These are phyloP conservation scores for Pachyseris speciosa DNA, from an alignment of 64 coral and sea anemone species.

Conservation along the genomic window DNA sequence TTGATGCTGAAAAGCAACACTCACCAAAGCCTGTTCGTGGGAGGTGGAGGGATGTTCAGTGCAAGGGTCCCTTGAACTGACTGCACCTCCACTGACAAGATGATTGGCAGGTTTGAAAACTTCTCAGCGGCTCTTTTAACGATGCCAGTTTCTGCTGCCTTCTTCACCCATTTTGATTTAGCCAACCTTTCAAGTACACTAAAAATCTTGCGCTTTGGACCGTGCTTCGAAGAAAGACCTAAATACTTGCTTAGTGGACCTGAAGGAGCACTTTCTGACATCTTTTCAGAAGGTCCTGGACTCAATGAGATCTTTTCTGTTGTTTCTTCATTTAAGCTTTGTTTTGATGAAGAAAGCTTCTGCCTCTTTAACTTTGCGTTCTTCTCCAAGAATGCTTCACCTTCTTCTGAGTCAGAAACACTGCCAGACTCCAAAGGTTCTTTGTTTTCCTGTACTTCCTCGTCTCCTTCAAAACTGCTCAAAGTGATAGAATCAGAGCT, in stretches of 20 bases:
- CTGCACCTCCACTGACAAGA: conserved; percentile 90
- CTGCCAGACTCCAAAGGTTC: not conserved
- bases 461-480: conserved; percentile 37
- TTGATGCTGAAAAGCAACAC: conserved; percentile 1
- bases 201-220: conserved; percentile 86
- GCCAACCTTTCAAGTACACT: conserved; percentile 92
- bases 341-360: conserved; percentile 35
- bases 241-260: conserved; percentile 3
- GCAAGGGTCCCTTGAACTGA: conserved; percentile 87
- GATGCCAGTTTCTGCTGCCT: conserved; percentile 95
- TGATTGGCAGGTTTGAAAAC: conserved; percentile 97
- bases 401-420: not conserved
- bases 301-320: not conserved
- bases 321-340: conserved; percentile 62
- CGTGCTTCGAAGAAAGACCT: conserved; percentile 24
- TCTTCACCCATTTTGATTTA: conserved; percentile 99
- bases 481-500: conserved; percentile 29
- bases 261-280: not conserved
- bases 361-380: not conserved
- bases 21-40: conserved; percentile 97
- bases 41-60: conserved; percentile 94
- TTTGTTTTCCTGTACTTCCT: conserved; percentile 5
- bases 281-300: not conserved
- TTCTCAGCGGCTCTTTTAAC: conserved; percentile 94
- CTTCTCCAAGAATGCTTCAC: not conserved